phyloP scores from a whole-genome alignment of 1,140 invertebrate genomes.

The Ostrea denselamellosa region DNA sequence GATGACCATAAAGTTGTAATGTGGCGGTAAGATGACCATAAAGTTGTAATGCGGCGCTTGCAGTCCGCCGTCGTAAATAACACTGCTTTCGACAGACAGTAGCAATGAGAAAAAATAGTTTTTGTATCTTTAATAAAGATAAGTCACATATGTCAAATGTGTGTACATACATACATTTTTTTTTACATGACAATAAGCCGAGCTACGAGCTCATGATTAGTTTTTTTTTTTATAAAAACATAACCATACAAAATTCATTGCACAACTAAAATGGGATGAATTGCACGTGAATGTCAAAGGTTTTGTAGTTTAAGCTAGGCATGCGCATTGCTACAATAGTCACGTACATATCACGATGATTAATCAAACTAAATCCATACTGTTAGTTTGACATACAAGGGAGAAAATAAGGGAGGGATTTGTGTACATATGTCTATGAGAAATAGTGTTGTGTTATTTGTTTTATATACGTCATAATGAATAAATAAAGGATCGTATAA shows the following conservation, averaged over 20 bases:
- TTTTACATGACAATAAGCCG: conserved; percentile 14
- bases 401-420: neutral
- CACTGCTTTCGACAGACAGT: neutral
- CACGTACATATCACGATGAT: neutral
- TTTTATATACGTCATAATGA: neutral
- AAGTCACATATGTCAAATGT: neutral
- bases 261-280: conserved; percentile 8
- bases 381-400: neutral
- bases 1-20: too few species aligned
- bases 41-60: too few species aligned
- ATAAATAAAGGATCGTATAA: neutral
- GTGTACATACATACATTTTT: conserved; percentile 4
- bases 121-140: neutral
- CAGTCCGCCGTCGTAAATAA: too few species aligned
- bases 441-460: neutral
- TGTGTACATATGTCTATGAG: neutral
- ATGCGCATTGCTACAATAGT: neutral
- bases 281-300: neutral
- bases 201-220: neutral
- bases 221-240: neutral
- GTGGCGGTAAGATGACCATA: too few species aligned
- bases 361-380: neutral
- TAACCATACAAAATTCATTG: conserved; percentile 7
- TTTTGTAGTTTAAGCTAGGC: neutral
- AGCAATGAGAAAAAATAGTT: neutral